Evolutionary conservation across 2,888 invertebrate genomes (phyloP).

Genomic region (Criorhina ranunculi): DNA sequence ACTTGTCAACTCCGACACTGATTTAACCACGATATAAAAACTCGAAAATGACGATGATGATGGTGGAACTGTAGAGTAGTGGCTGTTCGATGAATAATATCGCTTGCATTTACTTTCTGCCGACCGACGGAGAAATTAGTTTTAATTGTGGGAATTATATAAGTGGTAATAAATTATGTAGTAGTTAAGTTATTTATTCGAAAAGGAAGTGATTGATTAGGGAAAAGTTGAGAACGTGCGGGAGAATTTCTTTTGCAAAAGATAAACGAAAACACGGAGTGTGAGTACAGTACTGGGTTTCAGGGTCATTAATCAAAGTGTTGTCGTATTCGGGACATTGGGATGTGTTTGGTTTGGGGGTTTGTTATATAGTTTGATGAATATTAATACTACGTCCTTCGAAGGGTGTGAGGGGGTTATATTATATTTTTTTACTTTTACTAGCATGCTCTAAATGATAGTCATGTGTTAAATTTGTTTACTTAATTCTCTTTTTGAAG

Average conservation of each 20-base stretch:
- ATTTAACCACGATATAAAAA: not conserved
- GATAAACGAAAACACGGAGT: constrained; percentile 1
- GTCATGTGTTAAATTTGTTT: too few relatives aligned
- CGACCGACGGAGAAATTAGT: constrained; percentile 41
- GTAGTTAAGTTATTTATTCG: constrained; percentile 44
- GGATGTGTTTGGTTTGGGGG: not conserved
- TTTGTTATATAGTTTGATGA: not conserved
- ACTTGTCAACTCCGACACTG: constrained; percentile 1
- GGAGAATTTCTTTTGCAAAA: not conserved
- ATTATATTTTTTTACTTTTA: too few relatives aligned
- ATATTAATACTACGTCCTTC: not conserved
- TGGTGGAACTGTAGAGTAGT: constrained; percentile 1
- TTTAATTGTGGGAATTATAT: constrained; percentile 64
- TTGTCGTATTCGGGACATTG: not conserved
- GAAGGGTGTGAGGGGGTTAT: too few relatives aligned
- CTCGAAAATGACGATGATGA: constrained; percentile 17
- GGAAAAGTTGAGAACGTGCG: constrained; percentile 3
- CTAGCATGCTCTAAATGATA: too few relatives aligned
- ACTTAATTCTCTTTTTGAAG: too few relatives aligned
- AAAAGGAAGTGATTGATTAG: constrained; percentile 50
- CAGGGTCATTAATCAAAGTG: constrained; percentile 3
- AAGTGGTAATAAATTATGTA: constrained; percentile 66
- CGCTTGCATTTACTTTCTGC: constrained; percentile 23
- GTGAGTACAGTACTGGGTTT: too few relatives aligned
- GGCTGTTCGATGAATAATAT: constrained; percentile 44